phyloP scores from a whole-genome alignment of 1,140 invertebrate species.

The Saccostrea echinata region DNA sequence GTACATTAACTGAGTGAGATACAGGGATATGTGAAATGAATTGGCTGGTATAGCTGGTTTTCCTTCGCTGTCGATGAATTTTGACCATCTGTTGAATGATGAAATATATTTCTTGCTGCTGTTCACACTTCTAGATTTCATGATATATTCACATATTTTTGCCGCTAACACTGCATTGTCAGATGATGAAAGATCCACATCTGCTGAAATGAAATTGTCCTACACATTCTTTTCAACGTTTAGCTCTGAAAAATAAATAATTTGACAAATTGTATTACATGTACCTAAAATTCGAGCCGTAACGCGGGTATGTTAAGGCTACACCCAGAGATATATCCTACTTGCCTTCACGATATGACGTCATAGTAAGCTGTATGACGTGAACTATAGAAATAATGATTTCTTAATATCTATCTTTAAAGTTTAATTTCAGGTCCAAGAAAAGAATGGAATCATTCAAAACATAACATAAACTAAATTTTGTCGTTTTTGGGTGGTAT shows the following conservation, averaged over 20 bases:
- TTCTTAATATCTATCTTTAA: no score
- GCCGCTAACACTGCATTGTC: slow-evolving; percentile 5
- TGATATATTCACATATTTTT: slow-evolving; percentile 21
- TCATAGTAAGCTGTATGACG: no score
- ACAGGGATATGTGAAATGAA: slow-evolving; percentile 42
- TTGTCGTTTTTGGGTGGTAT: no score
- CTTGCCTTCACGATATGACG: no score
- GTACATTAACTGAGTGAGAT: slow-evolving; percentile 37
- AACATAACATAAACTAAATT: no score
- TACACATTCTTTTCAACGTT: background rate
- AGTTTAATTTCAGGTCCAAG: no score
- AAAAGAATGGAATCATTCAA: no score
- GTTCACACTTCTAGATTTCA: slow-evolving; percentile 30
- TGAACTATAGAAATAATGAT: no score
- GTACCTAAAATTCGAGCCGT: background rate
- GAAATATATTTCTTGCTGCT: slow-evolving; percentile 38
- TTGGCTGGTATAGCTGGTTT: slow-evolving; percentile 32
- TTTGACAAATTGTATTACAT: background rate
- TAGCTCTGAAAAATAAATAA: slow-evolving; percentile 17
- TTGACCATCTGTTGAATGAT: slow-evolving; percentile 40
- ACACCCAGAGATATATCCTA: no score
- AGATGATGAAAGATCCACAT: background rate
- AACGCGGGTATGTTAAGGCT: background rate
- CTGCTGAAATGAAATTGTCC: background rate
- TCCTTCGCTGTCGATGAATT: slow-evolving; percentile 27